Base-by-base conservation (phyloP, 2,888 invertebrate species). In the Clivina fossor region DNA sequence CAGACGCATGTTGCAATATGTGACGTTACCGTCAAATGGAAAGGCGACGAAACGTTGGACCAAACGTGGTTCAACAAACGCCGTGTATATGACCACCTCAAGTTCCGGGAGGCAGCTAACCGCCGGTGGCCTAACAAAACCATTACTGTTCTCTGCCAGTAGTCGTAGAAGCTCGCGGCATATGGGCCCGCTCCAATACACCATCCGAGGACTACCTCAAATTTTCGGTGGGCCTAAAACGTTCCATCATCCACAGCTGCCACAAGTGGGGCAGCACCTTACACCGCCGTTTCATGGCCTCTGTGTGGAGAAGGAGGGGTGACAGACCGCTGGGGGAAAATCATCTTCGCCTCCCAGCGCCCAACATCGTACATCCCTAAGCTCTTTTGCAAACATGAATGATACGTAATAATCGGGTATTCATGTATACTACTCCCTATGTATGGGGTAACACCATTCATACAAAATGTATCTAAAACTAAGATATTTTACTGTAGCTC, bases 71-170 rank as follows among this genome's bases (percentile, higher is more conserved):
- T 11, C 13, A 5, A 9, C 35, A 41, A 41, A 24, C 41, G 4
- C 5, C 3, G 4, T 20, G 41, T 41, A 9, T 41, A 41, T 24
- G 41, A 41, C 9, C 20, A 41, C 22, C 4, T 24, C 24, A 4
- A 22, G 13, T 41, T 41, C 41, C 41, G 22, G 22, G 41, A 4
- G 4, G 41, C 41, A 20, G 41, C 41, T 11, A 11, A 3, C 22
- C n/a, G n/a, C 19, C 41, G 19, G 4, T 41, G 41, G 41, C 41
- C 22, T 3, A 5, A 7, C 8, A 20, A n/a, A 4, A 20, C 4
- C 22, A 13, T 41, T 11, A 5, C 4, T 8, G 8, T 19, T 15
- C 20, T n/a, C n/a, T 24, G 7, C 24, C 41, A 3, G 3, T 41
- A 3, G 11, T 41, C 8, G 5, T 41, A 8, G 22, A 15, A 4